Evolutionary conservation across 1,140 invertebrate genomes (phyloP).

Genomic region (Drosophila nigromelanica): DNA sequence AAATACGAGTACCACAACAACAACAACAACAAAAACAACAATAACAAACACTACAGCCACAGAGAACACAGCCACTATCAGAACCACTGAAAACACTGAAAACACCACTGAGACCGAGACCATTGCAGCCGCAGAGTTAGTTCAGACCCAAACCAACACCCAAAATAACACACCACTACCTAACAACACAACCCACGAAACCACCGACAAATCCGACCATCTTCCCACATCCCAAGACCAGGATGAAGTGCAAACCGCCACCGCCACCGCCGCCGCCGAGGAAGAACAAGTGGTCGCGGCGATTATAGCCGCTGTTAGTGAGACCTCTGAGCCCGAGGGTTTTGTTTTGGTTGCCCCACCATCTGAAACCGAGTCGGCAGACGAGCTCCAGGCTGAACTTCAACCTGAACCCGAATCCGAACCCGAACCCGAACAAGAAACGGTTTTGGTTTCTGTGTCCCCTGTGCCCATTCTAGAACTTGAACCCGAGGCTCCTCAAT

Average conservation of each 20-base stretch:
- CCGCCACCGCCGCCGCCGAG: constrained; percentile 24
- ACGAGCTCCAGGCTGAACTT: neutral
- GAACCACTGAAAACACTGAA: constrained; percentile 4
- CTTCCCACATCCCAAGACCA: constrained; percentile 55
- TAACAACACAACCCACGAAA: constrained; percentile 29
- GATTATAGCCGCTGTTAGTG: constrained; percentile 71
- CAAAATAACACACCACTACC: constrained; percentile 57
- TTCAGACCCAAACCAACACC: constrained; percentile 71
- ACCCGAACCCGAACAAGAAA: constrained; percentile 25
- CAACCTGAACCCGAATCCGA: constrained; percentile 8
- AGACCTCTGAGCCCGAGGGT: constrained; percentile 52
- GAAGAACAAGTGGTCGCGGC: constrained; percentile 74
- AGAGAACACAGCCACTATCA: constrained; percentile 9
- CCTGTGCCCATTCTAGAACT: constrained; percentile 32
- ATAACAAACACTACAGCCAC: constrained; percentile 24
- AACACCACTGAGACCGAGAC: constrained; percentile 60
- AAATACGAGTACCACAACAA: constrained; percentile 68
- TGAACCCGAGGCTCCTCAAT: constrained; percentile 12
- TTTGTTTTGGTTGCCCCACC: constrained; percentile 57
- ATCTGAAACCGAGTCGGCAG: constrained; percentile 1
- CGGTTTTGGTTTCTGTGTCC: constrained; percentile 24
- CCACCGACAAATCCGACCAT: constrained; percentile 33
- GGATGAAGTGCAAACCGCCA: constrained; percentile 35
- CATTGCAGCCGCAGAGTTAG: constrained; percentile 77
- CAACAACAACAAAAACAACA: constrained; percentile 56